Evolutionary conservation across 2,797 vertebrate species (phyloP), one percentile per base, ranked within the genome.

Genomic region (Hippocampus kuda): DNA sequence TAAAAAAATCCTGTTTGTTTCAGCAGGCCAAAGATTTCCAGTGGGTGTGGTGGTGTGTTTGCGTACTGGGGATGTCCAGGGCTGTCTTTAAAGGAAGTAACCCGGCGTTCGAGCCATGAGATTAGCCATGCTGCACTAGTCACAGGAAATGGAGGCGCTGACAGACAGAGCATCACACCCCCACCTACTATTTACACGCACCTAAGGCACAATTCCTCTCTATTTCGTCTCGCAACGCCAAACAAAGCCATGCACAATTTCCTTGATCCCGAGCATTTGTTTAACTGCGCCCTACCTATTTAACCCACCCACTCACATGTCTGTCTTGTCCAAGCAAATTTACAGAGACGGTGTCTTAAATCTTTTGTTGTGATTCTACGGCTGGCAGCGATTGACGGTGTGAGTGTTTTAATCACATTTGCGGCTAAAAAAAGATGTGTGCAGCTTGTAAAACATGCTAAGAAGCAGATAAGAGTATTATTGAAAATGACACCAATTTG

Each of bases 61-160:
- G 72, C 59, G 68, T 51, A 49, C 0, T 70, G 10, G 42, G 42
- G 42, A 13, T 13, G 42, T 12, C 12, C 13, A 6, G 61, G 38
- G 42, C 67, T 69, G 74, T 74, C 72, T 84, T 79, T 81, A 83
- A 83, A 78, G 74, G 78, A 78, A 76, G 60, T 38, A 83, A 70
- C 78, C 77, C 81, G 26, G 72, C 77, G 74, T 80, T 38, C 24
- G 74, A 81, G 78, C 78, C 65, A 79, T 85, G 83, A 84, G 87
- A 94, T 94, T 93, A 91, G 90, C 81, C 93, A 94, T 90, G 92
- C 89, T 90, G 75, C 78, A 86, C 87, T 89, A 92, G 91, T 92
- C 89, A 88, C 78, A 83, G 86, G 89, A 91, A 92, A 93, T 90
- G 92, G 92, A 93, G 81, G 87, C 71, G 76, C 84, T 92, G 91